Conservation (phyloP, 2,888 invertebrate genomes). For the Griposia aprilina region DNA sequence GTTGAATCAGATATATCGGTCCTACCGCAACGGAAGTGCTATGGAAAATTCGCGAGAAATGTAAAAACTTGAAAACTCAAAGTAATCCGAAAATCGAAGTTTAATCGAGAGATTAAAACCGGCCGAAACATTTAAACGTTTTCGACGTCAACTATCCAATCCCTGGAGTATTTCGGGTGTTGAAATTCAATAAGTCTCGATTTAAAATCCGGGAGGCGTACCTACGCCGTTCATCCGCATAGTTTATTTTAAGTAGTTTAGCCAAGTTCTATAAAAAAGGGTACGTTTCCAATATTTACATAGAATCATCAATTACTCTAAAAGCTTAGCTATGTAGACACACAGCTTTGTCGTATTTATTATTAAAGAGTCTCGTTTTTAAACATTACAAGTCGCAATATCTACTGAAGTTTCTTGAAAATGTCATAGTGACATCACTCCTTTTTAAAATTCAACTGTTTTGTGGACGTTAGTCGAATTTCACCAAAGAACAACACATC, state of each 20-base stretch:
- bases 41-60: slow-evolving; percentile 22
- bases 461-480: not conserved
- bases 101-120: slow-evolving; percentile 45
- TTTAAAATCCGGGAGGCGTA: slow-evolving; percentile 34
- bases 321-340: not conserved
- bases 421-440: not conserved
- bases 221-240: not conserved
- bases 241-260: slow-evolving; percentile 12
- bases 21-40: slow-evolving; percentile 29
- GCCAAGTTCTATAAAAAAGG: not conserved
- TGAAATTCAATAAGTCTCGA: slow-evolving; percentile 47
- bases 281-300: not conserved
- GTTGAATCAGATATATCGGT: slow-evolving; percentile 27
- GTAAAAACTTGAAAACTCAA: slow-evolving; percentile 29
- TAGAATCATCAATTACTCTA: not conserved
- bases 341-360: not conserved
- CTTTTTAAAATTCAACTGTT: too few relatives aligned
- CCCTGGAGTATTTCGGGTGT: slow-evolving; percentile 34
- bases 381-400: not conserved
- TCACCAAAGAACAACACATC: not conserved
- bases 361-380: not conserved
- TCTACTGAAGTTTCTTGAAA: not conserved
- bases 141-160: slow-evolving; percentile 51
- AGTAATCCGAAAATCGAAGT: slow-evolving; percentile 47
- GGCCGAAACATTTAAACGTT: slow-evolving; percentile 47